phyloP scores from a whole-genome alignment of 2,797 vertebrate species.

The Numenius phaeopus region DNA sequence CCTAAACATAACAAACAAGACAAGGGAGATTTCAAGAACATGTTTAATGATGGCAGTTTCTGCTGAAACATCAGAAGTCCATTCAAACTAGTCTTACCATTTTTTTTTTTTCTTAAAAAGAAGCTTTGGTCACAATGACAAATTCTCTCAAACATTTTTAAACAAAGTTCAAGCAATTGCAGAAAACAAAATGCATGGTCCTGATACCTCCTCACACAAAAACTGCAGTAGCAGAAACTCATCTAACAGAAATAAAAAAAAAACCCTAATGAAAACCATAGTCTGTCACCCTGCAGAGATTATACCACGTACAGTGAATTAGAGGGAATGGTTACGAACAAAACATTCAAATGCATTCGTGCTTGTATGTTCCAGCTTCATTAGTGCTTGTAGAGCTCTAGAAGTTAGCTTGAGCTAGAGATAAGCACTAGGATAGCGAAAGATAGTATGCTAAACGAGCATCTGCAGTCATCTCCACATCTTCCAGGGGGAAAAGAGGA shows the following conservation, averaged over 20 bases:
- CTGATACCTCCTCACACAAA: not conserved
- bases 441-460: not conserved
- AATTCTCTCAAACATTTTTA: not conserved
- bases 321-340: not conserved
- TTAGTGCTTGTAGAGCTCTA: not conserved
- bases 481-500: not conserved
- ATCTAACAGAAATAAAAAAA: not conserved
- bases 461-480: not conserved
- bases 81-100: not conserved
- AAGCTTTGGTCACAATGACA: conserved; percentile 57
- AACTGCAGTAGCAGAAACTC: conserved; percentile 22
- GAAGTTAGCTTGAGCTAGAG: not conserved
- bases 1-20: not conserved
- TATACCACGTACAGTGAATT: not conserved
- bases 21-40: conserved; percentile 39
- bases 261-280: not conserved
- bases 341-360: not conserved
- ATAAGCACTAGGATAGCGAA: not conserved
- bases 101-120: conserved; percentile 27
- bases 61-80: conserved; percentile 18
- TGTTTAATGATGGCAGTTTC: conserved; percentile 72
- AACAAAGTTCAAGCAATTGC: conserved; percentile 18
- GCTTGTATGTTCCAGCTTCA: not conserved
- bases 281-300: not conserved
- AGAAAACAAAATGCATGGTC: not conserved